These are phyloP conservation scores for Yponomeuta plumbellus DNA, from an alignment of 2,888 invertebrate species.

Conservation along the genomic window DNA sequence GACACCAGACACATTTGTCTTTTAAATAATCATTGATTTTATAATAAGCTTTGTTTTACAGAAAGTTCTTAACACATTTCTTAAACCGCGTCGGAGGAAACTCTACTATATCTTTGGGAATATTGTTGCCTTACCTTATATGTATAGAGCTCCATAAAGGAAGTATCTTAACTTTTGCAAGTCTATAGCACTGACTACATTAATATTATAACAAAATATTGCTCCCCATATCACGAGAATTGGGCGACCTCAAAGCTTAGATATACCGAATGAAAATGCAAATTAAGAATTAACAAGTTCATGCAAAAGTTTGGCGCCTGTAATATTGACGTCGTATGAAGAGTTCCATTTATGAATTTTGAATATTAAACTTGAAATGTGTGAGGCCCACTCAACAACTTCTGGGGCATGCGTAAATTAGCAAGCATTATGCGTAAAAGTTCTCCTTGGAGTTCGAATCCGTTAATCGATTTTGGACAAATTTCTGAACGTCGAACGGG, in stretches of 20 bases:
- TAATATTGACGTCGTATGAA: neutral
- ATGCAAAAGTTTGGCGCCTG: neutral
- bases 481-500: conserved; percentile 1
- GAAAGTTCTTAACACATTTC: too few relatives aligned
- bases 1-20: too few relatives aligned
- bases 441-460: conserved; percentile 1
- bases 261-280: neutral
- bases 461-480: conserved; percentile 11
- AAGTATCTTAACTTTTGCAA: too few relatives aligned
- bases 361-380: conserved; percentile 9
- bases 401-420: conserved; percentile 9
- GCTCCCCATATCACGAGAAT: too few relatives aligned
- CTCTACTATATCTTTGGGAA: too few relatives aligned
- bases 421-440: conserved; percentile 12
- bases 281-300: neutral
- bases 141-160: too few relatives aligned
- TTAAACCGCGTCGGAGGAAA: too few relatives aligned
- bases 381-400: neutral
- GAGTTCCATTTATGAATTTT: conserved; percentile 4
- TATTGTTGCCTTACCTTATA: too few relatives aligned
- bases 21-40: too few relatives aligned
- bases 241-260: neutral
- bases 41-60: too few relatives aligned
- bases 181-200: conserved; percentile 3
- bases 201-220: neutral